These are phyloP conservation scores for Proterorhinus semilunaris DNA, from an alignment of 2,113 vertebrate genomes.

Conservation along the genomic window DNA sequence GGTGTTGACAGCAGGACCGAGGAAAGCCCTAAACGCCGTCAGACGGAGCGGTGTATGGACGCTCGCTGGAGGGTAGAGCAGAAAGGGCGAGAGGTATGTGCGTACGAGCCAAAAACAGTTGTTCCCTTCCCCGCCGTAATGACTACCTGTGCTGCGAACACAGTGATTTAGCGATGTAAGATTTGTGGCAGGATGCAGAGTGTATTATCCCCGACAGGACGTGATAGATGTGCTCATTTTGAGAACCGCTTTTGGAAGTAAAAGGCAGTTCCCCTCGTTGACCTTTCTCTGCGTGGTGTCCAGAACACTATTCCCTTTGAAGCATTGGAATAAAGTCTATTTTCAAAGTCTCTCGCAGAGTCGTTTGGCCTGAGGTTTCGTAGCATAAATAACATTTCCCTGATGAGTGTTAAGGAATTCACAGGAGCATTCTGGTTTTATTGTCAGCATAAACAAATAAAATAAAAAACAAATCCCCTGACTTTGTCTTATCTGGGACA, in stretches of 20 bases:
- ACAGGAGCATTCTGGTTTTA: no score
- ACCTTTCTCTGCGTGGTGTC: neutral
- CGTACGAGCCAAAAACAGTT: conserved; percentile 75
- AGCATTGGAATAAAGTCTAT: no score
- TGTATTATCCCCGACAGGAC: conserved; percentile 28
- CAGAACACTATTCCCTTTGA: neutral
- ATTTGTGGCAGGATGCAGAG: conserved; percentile 40
- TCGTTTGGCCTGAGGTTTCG: no score
- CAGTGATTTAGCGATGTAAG: conserved; percentile 69
- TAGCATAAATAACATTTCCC: no score
- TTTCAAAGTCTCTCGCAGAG: no score
- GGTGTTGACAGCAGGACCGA: conserved; percentile 64
- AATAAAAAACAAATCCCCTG: no score
- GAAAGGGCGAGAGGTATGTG: conserved; percentile 57
- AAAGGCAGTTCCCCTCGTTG: conserved; percentile 18
- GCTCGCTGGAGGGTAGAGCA: conserved; percentile 61
- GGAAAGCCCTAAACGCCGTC: conserved; percentile 40
- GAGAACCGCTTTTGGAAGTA: conserved; percentile 22
- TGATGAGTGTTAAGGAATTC: no score
- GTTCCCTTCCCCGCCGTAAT: conserved; percentile 73
- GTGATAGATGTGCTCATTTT: conserved; percentile 55
- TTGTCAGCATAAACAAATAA: no score
- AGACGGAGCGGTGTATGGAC: conserved; percentile 53
- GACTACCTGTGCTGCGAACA: conserved; percentile 60
- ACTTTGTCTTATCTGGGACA: no score